Percentiles rank a stretch among this genome's conserved stretches.
Conservation (phyloP, 1,140 invertebrate genomes). For the Leptinotarsa texana region DNA sequence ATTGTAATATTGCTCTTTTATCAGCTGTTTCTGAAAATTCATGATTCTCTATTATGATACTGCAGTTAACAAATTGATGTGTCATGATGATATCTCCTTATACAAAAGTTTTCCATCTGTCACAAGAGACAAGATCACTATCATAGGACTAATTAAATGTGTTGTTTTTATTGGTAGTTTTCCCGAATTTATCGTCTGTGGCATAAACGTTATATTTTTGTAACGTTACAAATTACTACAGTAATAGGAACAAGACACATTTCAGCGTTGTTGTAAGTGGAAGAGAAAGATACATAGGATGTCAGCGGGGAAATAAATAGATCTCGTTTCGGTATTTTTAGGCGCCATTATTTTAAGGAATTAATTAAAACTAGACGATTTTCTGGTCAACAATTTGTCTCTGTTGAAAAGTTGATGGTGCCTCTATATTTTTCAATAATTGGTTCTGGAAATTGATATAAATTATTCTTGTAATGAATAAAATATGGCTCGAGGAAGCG, state of each 20-base stretch:
- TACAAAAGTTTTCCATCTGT: background rate
- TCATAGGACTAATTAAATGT: slow-evolving; percentile 1
- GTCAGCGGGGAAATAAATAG: slow-evolving; percentile 14
- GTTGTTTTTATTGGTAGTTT: slow-evolving; percentile 2
- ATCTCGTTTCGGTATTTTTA: slow-evolving; percentile 14
- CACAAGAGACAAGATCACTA: background rate
- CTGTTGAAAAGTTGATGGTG: slow-evolving; percentile 12
- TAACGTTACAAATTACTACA: slow-evolving; percentile 12
- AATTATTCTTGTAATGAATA: slow-evolving; percentile 1
- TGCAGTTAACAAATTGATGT: background rate
- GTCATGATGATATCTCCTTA: background rate
- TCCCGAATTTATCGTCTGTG: slow-evolving; percentile 3
- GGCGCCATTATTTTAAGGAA: slow-evolving; percentile 13
- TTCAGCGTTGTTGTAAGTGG: slow-evolving; percentile 5
- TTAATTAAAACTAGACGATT: slow-evolving; percentile 16
- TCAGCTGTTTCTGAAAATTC: too few relatives aligned
- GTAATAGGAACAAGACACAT: slow-evolving; percentile 15
- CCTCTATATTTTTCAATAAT: slow-evolving; percentile 14
- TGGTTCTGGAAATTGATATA: slow-evolving; percentile 15
- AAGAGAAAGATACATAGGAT: slow-evolving; percentile 11
- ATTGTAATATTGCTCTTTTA: too few relatives aligned
- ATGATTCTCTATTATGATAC: too few relatives aligned
- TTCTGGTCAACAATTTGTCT: slow-evolving; percentile 17
- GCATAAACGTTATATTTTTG: slow-evolving; percentile 10
- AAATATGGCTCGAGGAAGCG: background rate